Evolutionary conservation across 2,888 invertebrate species (phyloP).

Genomic region (Anthrax anthrax): DNA sequence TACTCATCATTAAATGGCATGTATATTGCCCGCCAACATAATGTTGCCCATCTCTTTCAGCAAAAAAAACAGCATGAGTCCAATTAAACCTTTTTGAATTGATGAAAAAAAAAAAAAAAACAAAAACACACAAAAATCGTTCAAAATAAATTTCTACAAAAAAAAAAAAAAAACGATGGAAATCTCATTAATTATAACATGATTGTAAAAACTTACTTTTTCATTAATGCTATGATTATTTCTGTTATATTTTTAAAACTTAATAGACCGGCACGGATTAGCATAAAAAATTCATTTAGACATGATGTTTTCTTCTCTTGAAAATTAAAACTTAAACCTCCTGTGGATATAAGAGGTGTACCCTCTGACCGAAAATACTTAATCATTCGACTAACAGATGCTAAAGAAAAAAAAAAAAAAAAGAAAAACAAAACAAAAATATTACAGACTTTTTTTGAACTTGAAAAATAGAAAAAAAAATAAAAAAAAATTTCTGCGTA

Average conservation of each 20-base stretch:
- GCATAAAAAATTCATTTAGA: slow-evolving; percentile 63
- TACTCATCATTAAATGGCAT: slow-evolving; percentile 62
- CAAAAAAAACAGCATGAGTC: slow-evolving; percentile 57
- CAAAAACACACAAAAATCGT: neutral
- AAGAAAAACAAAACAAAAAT: neutral
- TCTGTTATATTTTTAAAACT: slow-evolving; percentile 59
- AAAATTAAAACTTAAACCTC: slow-evolving; percentile 69
- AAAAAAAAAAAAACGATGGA: no score
- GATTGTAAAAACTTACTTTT: slow-evolving; percentile 54
- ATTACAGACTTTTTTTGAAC: no score
- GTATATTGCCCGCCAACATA: slow-evolving; percentile 54
- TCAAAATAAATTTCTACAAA: neutral
- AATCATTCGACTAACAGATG: slow-evolving; percentile 62
- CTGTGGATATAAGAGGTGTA: slow-evolving; percentile 64
- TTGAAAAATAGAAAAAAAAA: no score
- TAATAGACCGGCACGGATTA: slow-evolving; percentile 56
- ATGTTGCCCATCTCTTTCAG: slow-evolving; percentile 55
- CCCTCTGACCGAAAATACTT: slow-evolving; percentile 62
- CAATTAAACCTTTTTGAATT: slow-evolving; percentile 54
- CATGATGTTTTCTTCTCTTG: slow-evolving; percentile 52
- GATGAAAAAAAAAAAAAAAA: slow-evolving; percentile 7
- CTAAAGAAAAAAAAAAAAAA: slow-evolving; percentile 35
- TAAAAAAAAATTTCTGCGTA: no score
- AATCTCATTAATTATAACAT: no score
- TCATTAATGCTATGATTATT: slow-evolving; percentile 53